phyloP scores from a whole-genome alignment of 2,888 invertebrate species.

The Thecophora atra region DNA sequence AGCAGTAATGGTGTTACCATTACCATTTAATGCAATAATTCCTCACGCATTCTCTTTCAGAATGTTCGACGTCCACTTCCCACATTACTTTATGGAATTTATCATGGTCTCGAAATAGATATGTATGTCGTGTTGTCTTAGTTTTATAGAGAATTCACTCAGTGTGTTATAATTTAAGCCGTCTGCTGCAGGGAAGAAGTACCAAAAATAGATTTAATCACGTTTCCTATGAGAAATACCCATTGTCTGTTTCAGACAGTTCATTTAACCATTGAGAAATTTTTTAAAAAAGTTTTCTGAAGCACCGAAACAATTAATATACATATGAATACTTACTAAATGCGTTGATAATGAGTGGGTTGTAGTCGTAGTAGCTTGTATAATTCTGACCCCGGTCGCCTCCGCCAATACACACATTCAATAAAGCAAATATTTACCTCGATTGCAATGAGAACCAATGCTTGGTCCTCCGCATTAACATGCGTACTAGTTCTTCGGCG shows the following conservation, averaged over 20 bases:
- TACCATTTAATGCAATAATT: neutral
- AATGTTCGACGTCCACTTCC: neutral
- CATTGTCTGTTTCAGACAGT: constrained; percentile 3
- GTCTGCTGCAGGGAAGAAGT: constrained; percentile 1
- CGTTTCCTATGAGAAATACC: constrained; percentile 6
- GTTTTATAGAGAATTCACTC: neutral
- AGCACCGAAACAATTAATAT: too few species aligned
- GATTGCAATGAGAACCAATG: constrained; percentile 25
- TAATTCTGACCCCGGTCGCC: too few species aligned
- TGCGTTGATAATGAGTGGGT: too few species aligned
- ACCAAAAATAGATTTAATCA: constrained; percentile 11
- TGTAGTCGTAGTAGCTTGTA: too few species aligned
- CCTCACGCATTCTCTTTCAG: neutral
- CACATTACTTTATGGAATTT: constrained; percentile 6
- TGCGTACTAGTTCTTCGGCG: constrained; percentile 19
- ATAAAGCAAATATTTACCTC: constrained; percentile 20
- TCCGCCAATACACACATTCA: too few species aligned
- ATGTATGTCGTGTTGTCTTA: neutral
- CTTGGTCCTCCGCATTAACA: constrained; percentile 24
- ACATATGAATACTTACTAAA: too few species aligned
- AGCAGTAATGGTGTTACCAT: too few species aligned
- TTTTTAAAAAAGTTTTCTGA: too few species aligned
- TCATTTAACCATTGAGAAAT: too few species aligned
- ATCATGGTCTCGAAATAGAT: neutral
- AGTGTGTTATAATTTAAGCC: neutral